phyloP scores from a whole-genome alignment of 2,888 invertebrate genomes.

The Deroplatys truncata region DNA sequence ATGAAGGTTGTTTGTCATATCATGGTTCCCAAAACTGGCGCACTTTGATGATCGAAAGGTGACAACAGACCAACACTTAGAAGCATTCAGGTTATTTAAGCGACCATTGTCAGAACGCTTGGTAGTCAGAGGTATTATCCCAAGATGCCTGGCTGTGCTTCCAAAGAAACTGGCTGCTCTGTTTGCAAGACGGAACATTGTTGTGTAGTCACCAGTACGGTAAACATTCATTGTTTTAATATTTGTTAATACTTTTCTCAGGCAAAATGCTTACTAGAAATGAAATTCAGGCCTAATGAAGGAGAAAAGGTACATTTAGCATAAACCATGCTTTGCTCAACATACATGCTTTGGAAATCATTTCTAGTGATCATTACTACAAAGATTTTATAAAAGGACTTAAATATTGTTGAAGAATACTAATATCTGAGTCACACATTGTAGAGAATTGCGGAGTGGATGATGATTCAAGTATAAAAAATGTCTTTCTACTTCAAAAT shows the following conservation, averaged over 20 bases:
- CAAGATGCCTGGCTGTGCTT: background rate
- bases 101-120: conserved; percentile 46
- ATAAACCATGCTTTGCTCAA: background rate
- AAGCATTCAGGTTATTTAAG: conserved; percentile 60
- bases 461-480: background rate
- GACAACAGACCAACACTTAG: conserved; percentile 59
- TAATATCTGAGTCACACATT: background rate
- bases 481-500: background rate
- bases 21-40: conserved; percentile 62
- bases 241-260: background rate
- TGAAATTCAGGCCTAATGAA: background rate
- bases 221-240: background rate
- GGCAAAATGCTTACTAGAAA: background rate
- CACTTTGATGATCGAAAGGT: conserved; percentile 69
- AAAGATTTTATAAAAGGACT: background rate
- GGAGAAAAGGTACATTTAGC: background rate
- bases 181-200: background rate
- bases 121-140: background rate
- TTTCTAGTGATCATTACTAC: background rate
- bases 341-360: too few species aligned
- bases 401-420: background rate
- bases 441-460: background rate
- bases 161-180: background rate
- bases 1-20: conserved; percentile 51
- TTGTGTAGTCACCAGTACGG: background rate